Evolutionary conservation across 2,113 vertebrate species (phyloP).

Genomic region (Phalacrocorax aristotelis): DNA sequence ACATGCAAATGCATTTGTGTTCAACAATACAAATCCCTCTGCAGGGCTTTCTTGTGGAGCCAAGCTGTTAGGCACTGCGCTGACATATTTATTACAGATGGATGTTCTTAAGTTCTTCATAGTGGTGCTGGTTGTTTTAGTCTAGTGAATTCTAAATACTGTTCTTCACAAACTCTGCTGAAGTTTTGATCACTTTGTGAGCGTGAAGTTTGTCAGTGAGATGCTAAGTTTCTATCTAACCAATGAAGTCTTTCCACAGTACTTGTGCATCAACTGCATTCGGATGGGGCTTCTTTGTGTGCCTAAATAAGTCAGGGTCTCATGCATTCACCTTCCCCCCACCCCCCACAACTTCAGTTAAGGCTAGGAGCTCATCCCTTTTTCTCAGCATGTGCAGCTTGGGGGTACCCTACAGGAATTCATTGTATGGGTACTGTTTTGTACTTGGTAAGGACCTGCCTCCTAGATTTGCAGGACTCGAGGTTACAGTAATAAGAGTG

Average conservation of each 20-base stretch:
- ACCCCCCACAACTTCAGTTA: not conserved
- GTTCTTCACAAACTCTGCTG: not conserved
- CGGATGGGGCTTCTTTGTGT: not conserved
- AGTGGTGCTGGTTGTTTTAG: not conserved
- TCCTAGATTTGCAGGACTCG: not conserved
- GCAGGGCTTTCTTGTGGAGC: not conserved
- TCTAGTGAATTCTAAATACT: not conserved
- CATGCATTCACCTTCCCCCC: not conserved
- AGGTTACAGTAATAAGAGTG: not conserved
- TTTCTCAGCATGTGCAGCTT: not conserved
- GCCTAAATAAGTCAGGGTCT: not conserved
- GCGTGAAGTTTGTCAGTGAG: not conserved
- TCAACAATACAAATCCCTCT: not conserved
- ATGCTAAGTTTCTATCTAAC: not conserved
- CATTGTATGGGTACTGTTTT: not conserved
- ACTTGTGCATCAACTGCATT: not conserved
- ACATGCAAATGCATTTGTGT: not conserved
- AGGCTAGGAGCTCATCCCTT: not conserved
- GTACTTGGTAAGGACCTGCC: not conserved
- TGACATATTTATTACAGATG: not conserved
- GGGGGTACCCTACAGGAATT: not conserved
- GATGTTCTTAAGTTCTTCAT: not conserved
- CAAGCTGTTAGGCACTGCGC: not conserved
- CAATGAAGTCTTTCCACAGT: not conserved
- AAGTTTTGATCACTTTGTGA: not conserved